Conservation (phyloP, 2,797 vertebrate species). For the Catostomus latipinnis region DNA sequence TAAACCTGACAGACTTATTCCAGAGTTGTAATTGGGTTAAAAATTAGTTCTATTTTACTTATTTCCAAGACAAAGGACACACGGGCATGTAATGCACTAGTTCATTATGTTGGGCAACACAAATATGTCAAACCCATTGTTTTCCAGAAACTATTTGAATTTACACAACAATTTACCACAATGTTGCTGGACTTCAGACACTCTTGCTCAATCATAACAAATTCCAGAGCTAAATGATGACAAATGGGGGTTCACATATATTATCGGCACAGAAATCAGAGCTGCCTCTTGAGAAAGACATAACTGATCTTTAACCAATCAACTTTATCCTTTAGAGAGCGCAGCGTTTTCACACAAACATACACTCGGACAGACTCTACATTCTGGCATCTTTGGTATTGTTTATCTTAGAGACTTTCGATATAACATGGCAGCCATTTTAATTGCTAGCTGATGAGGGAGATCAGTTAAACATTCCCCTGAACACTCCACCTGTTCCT, state of each 20-base stretch:
- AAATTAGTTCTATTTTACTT: not conserved
- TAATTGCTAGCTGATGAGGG: conserved; percentile 70
- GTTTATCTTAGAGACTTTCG: conserved; percentile 71
- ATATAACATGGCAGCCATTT: conserved; percentile 64
- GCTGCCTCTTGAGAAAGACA: not conserved
- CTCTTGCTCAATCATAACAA: not conserved
- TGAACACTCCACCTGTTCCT: conserved; percentile 66
- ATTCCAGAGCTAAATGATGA: not conserved
- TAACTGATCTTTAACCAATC: conserved; percentile 43
- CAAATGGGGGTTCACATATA: not conserved
- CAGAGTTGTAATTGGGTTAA: not conserved
- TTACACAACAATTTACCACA: not conserved
- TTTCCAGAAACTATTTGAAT: conserved; percentile 15
- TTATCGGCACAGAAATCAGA: not conserved
- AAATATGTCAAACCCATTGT: not conserved
- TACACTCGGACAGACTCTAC: not conserved
- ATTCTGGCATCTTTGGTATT: conserved; percentile 68
- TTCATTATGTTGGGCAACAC: conserved; percentile 10
- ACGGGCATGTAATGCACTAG: not conserved
- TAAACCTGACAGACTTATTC: not conserved
- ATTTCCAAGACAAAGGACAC: not conserved
- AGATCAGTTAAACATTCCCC: conserved; percentile 51
- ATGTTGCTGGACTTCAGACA: not conserved
- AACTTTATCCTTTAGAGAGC: conserved; percentile 23
- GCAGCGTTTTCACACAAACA: not conserved